Evolutionary conservation across 2,113 vertebrate species (phyloP), one percentile per base, ranked within the genome.

Genomic region (Gallinago jamesoni): DNA sequence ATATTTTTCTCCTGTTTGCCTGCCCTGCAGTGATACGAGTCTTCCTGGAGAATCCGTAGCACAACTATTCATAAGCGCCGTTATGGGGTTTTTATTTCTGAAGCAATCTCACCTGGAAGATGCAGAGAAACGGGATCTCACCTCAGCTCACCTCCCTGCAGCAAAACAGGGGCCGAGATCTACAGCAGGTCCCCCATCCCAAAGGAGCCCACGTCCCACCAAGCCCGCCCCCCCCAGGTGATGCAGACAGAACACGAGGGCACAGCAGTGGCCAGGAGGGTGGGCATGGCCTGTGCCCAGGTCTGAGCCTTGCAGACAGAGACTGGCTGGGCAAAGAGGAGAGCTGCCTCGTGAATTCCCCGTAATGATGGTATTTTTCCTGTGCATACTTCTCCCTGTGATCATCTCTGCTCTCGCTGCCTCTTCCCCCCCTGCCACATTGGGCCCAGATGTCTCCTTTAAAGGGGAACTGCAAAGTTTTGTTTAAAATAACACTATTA

Each of bases 401-500:
- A 88, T 59, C 89, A 50, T 79, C 74, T 31, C 81, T 14, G 19
- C 80, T 88, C 90, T 21, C 39, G 0, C 72, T 41, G 83, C 80
- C 79, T 77, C 75, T 84, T 67, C 79, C 87, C 50, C 19, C 73
- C 73, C 84, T 62, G 87, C 94, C 95, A 97, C 90, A 9, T 94
- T 96, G 97, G 86, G 94, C 94, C 89, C 96, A 96, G 97, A 96
- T 97, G 96, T 93, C 94, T 96, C 94, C 93, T 97, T 97, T 97
- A 97, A 97, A 97, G 93, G 96, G 96, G 93, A 96, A 94, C 75
- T 0, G 93, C 93, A 91, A 81, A 92, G 82, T 95, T 96, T 93
- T 97, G 94, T 96, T 97, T 96, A 97, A 97, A 97, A 95, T 96
- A 97, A 72, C 79, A 41, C 64, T 90, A 84, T 96, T 96, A 6